These are phyloP conservation scores for Chamaea fasciata DNA, from an alignment of 2,113 vertebrate species.

Conservation along the genomic window DNA sequence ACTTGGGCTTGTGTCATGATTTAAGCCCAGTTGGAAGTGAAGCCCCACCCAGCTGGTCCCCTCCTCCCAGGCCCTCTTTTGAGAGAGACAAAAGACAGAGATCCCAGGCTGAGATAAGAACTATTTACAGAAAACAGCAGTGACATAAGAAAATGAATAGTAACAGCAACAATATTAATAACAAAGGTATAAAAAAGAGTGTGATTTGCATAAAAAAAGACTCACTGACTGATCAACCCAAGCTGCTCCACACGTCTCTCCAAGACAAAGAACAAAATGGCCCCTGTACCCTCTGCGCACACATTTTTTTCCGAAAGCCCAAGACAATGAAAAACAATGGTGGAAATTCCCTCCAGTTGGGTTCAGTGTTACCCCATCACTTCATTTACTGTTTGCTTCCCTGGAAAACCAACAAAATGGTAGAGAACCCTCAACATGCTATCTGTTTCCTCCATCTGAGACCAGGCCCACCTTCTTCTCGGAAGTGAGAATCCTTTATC, in stretches of 20 bases:
- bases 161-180: background rate
- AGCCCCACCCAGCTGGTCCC: background rate
- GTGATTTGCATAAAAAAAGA: background rate
- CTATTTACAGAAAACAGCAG: background rate
- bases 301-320: background rate
- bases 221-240: background rate
- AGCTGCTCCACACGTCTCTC: fast-evolving
- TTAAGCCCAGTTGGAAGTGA: background rate
- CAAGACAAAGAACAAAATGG: background rate
- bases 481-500: background rate
- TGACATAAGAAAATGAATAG: background rate
- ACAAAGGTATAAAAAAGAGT: background rate
- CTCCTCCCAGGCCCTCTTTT: background rate
- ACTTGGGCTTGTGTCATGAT: background rate
- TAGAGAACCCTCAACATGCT: background rate
- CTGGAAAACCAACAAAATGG: background rate
- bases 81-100: background rate
- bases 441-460: background rate
- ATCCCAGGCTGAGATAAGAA: background rate
- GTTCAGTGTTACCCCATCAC: background rate
- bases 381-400: background rate
- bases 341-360: background rate
- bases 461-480: background rate
- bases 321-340: background rate
- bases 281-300: background rate